Base-by-base conservation (phyloP, 2,113 vertebrate species). In the Phylloscopus trochiloides region DNA sequence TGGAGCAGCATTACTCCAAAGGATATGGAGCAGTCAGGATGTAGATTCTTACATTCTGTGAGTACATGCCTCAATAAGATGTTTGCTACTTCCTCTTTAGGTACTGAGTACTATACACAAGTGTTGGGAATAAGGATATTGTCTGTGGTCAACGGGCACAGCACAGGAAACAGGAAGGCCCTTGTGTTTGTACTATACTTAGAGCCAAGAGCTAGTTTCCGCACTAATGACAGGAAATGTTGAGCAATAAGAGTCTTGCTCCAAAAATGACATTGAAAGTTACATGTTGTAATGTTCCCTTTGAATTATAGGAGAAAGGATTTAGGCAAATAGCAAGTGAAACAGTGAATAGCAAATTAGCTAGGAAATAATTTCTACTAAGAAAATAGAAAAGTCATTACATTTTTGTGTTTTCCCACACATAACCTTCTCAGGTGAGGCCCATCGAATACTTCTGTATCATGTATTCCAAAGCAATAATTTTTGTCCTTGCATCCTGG, bases 151-250 rank as follows among this genome's bases (percentile, higher is more conserved):
- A 94, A 88, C 92, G 34, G 40, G 42, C 43, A 79, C 40, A 52
- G 76, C 81, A 77, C 10, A 82, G 70, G 94, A 96, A 96, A 96
- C 91, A 97, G 93, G 88, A 97, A 97, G 79, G 86, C 51, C 75
- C 72, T 91, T 95, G 79, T 95, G 78, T 84, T 92, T 95, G 65
- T 91, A n/a, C 63, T 92, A 63, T 84, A 77, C 76, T 95, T 94
- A 76, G 81, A 92, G 95, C 83, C 92, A 96, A 92, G 89, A 80
- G 29, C 76, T 84, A 25, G 66, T 88, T 97, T 96, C 96, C 38
- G 21, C 80, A 89, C 79, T 91, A 91, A 92, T 0, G 4, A 88
- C 74, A 92, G 88, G 92, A 97, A 96, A 93, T 32, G 59, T 96
- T 92, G 70, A 96, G 90, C 45, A 94, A 85, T 66, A 61, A 83